Base-by-base conservation (phyloP, 1,140 invertebrate genomes). In the Pogonomyrmex californicus region DNA sequence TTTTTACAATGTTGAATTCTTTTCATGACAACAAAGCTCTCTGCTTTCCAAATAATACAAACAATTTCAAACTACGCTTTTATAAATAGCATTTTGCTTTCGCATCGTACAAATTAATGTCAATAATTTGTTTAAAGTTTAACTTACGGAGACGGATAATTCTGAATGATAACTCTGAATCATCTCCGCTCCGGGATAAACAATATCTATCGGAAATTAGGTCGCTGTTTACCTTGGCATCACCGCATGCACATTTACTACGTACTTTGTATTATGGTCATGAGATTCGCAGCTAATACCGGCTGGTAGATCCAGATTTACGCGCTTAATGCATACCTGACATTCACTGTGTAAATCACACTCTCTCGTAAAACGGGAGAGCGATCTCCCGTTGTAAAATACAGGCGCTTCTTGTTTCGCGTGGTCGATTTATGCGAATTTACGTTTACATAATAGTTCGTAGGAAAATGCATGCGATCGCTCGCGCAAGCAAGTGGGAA, bases 391-490 rank as follows among this genome's bases (percentile, higher is more conserved):
- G 12, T 4, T 17, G 30, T 73, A 83, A 83, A 82, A 83, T 73
- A 75, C 41, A 41, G 41, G 41, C 78, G 56, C 41, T 83, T 83
- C 79, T 83, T 83, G 79, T 75, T 62, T 38, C 68, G 68, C 56
- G 51, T 30, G 54, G 36, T 83, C 68, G 79, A 83, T 83, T 83
- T 75, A 81, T 81, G 68, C 54, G 54, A 83, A 83, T 83, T 83
- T 83, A 73, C 79, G 54, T 75, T 83, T 83, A 83, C 68, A 75
- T 60, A 56, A 70, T 60, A 83, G 54, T 60, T 44, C 23, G 66
- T 30, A 68, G 23, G 17, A 30, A 71, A 56, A 75, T 62, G 54
- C 56, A 75, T 62, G 54, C 56, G 56, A 56, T 54, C 58, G 23
- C 54, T 23, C 23, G 23, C 23, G 23, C 23, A 23, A 23, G 41